Evolutionary conservation across 2,888 invertebrate species (phyloP).

Genomic region (Nebria salina): DNA sequence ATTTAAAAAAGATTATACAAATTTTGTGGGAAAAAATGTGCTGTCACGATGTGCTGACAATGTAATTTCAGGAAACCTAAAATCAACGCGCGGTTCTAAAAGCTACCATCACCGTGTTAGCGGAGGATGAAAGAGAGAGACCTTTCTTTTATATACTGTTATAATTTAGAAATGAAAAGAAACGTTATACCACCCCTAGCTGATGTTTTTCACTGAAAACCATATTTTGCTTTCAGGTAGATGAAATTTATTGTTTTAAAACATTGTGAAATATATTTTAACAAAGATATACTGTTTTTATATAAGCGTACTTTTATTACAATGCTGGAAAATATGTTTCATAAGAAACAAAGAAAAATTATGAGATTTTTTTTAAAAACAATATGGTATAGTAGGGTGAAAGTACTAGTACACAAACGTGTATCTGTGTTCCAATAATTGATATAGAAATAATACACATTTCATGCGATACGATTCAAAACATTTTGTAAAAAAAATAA

Average conservation of each 20-base stretch:
- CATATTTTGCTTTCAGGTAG: not conserved
- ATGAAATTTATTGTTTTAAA: conserved; percentile 1
- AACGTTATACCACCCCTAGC: not conserved
- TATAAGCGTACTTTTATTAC: not conserved
- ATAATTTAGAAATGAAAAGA: not conserved
- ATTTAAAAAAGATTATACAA: conserved; percentile 4
- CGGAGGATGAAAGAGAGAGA: not conserved
- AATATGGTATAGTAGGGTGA: no score
- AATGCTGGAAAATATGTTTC: not conserved
- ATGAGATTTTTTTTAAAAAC: not conserved
- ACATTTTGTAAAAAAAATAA: no score
- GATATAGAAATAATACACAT: no score
- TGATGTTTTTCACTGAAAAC: not conserved
- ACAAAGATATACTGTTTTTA: not conserved
- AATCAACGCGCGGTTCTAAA: not conserved
- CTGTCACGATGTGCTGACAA: conserved; percentile 18
- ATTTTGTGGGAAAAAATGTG: conserved; percentile 11
- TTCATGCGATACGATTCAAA: no score
- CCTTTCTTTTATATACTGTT: not conserved
- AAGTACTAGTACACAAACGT: no score
- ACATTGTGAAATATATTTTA: not conserved
- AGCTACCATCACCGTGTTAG: not conserved
- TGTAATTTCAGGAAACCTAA: conserved; percentile 10
- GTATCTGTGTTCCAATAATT: no score
- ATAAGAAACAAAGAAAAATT: not conserved